Conservation (phyloP, 2,113 vertebrate species). For the Mormoops blainvillei region DNA sequence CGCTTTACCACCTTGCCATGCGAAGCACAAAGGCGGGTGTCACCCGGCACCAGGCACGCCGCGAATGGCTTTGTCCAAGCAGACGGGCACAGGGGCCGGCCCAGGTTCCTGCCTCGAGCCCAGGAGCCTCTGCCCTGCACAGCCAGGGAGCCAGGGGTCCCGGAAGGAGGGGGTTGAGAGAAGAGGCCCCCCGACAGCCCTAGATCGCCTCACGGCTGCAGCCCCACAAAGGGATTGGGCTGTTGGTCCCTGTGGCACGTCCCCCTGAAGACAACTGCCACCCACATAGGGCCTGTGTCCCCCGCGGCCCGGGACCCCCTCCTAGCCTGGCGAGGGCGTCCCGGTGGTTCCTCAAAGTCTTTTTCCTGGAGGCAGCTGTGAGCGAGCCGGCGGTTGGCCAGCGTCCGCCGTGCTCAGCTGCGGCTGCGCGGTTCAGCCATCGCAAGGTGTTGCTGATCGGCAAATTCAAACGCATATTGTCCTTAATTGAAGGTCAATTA, state of each 20-base stretch:
- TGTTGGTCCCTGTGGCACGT: accelerated
- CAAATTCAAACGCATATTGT: slow-evolving; percentile 50
- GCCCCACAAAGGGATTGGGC: background rate
- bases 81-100: background rate
- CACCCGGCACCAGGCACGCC: background rate
- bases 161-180: background rate
- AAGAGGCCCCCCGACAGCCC: accelerated
- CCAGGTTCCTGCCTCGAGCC: accelerated
- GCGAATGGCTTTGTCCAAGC: background rate
- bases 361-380: background rate
- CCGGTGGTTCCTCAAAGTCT: background rate
- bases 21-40: background rate
- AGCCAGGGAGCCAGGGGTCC: background rate
- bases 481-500: slow-evolving; percentile 72
- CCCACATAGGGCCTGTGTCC: no score
- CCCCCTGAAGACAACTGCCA: background rate
- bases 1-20: accelerated
- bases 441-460: slow-evolving; percentile 57
- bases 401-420: background rate
- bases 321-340: background rate
- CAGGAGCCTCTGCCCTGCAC: accelerated
- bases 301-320: accelerated
- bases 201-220: background rate
- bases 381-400: accelerated
- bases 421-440: background rate